Conservation (phyloP, 2,888 invertebrate genomes). For the Drosophila subsilvestris region DNA sequence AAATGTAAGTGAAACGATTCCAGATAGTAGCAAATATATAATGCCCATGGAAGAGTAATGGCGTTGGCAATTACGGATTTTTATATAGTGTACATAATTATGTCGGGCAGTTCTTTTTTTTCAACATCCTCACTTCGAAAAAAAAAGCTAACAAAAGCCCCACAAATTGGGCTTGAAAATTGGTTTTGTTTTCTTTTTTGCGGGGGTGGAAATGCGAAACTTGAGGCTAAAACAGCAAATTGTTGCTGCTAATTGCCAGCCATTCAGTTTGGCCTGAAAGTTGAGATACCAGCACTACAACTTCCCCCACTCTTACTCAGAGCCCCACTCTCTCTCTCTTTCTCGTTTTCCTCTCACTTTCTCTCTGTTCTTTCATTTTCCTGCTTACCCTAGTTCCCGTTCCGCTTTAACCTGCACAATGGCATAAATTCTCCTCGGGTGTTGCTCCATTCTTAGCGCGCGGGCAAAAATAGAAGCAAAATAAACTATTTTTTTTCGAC, state of each 20-base stretch:
- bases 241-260: constrained; percentile 75
- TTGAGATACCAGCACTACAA: constrained; percentile 29
- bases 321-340: not conserved
- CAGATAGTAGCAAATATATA: not conserved
- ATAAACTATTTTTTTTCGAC: constrained; percentile 61
- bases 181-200: constrained; percentile 22
- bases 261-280: constrained; percentile 57
- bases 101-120: constrained; percentile 5
- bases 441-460: constrained; percentile 46
- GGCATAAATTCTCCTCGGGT: constrained; percentile 44
- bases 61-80: constrained; percentile 4
- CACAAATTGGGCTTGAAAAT: constrained; percentile 35
- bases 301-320: not conserved
- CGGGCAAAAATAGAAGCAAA: constrained; percentile 3
- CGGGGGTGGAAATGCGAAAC: constrained; percentile 43
- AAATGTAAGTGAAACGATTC: not conserved
- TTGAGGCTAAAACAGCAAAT: constrained; percentile 74
- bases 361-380: constrained; percentile 1
- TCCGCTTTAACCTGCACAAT: constrained; percentile 21
- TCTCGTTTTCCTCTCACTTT: constrained; percentile 2
- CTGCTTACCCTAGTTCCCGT: not conserved
- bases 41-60: not conserved
- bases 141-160: constrained; percentile 25
- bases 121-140: not conserved
- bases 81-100: constrained; percentile 30